A percentile compares a stretch with the other conserved stretches of the same genome.
Evolutionary conservation across 2,113 vertebrate genomes (phyloP).

Genomic region (Scytalopus superciliaris): DNA sequence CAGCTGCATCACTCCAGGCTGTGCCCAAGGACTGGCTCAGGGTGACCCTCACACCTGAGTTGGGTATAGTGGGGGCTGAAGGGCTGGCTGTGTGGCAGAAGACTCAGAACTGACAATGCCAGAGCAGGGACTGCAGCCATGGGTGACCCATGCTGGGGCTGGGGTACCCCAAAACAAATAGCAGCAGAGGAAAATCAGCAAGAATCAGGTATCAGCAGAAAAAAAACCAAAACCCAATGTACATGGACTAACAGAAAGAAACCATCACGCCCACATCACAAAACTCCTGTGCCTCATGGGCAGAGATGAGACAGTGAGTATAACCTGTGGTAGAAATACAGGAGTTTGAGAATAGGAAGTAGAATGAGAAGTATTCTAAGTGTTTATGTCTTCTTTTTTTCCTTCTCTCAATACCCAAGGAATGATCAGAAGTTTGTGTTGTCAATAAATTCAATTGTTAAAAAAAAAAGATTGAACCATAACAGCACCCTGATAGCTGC

Average conservation of each 20-base stretch:
- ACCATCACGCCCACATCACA: not conserved
- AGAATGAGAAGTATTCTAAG: not conserved
- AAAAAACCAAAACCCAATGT: not conserved
- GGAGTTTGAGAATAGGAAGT: not conserved
- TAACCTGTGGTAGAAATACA: not conserved
- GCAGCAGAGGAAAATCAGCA: not conserved
- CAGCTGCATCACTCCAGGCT: not conserved
- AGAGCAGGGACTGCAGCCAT: not conserved
- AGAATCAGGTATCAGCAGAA: not conserved
- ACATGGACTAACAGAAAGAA: not conserved
- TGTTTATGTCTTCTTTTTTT: not conserved
- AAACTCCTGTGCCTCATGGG: not conserved
- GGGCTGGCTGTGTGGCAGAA: not conserved
- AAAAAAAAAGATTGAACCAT: not conserved
- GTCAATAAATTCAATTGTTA: not conserved
- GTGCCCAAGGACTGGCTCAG: not conserved
- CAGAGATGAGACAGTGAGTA: not conserved
- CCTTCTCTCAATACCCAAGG: not conserved
- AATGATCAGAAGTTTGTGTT: not conserved
- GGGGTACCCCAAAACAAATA: not conserved
- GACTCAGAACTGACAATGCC: no score
- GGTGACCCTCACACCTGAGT: fast-evolving
- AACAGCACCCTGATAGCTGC: not conserved
- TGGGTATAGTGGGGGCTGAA: not conserved
- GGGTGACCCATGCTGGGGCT: not conserved